Conservation (phyloP, 2,113 vertebrate genomes). For the Malurus elegans region DNA sequence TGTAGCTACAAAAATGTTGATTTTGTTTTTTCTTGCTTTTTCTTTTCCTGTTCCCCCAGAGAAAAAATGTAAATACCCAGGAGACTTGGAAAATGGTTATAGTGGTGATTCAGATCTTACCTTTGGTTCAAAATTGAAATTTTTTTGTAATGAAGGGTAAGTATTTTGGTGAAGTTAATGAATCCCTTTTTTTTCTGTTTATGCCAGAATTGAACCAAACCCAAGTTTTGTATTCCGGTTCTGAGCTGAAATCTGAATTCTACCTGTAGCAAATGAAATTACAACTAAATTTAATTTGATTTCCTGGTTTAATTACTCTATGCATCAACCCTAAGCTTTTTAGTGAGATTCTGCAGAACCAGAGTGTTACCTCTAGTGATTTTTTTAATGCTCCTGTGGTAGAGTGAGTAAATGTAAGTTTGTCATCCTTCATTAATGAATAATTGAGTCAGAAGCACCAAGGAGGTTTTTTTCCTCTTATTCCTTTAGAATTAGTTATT, state of each 20-base stretch:
- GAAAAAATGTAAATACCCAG: neutral
- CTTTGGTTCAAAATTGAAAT: conserved; percentile 6
- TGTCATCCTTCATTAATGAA: neutral
- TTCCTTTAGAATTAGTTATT: neutral
- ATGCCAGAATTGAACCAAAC: neutral
- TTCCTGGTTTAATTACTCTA: neutral
- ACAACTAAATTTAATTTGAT: neutral
- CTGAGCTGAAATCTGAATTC: neutral
- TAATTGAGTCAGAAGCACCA: neutral
- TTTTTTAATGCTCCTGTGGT: neutral
- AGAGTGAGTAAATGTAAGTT: neutral
- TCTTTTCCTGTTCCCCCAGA: neutral
- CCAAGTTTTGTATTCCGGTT: neutral
- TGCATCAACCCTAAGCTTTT: neutral
- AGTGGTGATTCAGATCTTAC: accelerated
- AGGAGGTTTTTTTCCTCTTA: neutral
- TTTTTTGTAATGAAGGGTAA: conserved; percentile 65
- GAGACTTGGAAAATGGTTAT: neutral
- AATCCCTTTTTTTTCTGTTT: neutral
- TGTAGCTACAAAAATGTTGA: neutral
- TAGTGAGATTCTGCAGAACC: neutral
- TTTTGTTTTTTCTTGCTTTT: neutral
- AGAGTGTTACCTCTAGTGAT: neutral
- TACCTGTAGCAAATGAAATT: neutral
- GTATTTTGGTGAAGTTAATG: neutral